Conservation (phyloP, 23 tunicate species). For the Trididemnum miniatum region DNA sequence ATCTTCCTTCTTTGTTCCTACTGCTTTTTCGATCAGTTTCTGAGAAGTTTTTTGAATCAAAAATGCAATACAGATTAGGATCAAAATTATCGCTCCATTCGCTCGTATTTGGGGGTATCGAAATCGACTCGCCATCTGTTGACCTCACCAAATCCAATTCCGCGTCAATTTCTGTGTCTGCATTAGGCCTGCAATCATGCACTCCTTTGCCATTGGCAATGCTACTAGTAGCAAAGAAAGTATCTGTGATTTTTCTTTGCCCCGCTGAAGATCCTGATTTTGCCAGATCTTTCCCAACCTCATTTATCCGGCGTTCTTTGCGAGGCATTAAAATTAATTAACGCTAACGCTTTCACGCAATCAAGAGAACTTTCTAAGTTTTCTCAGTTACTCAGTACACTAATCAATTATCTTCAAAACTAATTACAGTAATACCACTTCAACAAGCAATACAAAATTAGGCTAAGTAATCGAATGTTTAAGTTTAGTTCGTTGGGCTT, state of each 20-base stretch:
- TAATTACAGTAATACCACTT: neutral
- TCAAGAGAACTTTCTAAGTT: slow-evolving; percentile 17
- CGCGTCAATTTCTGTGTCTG: neutral
- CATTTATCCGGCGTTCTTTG: slow-evolving; percentile 23
- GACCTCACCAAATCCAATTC: slow-evolving; percentile 20
- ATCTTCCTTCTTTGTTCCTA: slow-evolving; percentile 18
- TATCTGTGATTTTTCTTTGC: slow-evolving; percentile 25
- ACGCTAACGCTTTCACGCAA: slow-evolving; percentile 21
- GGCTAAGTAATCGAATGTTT: slow-evolving; percentile 27
- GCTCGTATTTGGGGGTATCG: neutral
- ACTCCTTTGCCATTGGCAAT: slow-evolving; percentile 3
- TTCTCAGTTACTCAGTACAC: neutral
- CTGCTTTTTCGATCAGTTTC: slow-evolving; percentile 18
- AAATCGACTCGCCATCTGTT: slow-evolving; percentile 3
- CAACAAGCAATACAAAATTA: slow-evolving; percentile 18
- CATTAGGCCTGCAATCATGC: slow-evolving; percentile 6
- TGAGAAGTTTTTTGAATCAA: slow-evolving; percentile 14
- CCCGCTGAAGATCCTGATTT: slow-evolving; percentile 32
- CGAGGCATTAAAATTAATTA: slow-evolving; percentile 23
- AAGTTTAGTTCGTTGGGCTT: slow-evolving; percentile 17
- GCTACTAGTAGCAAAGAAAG: slow-evolving; percentile 34
- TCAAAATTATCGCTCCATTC: neutral
- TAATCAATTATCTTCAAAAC: neutral
- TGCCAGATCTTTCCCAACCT: slow-evolving; percentile 12
- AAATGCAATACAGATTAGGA: slow-evolving; percentile 1